phyloP scores from a whole-genome alignment of 2,113 vertebrate species.

The Chionodraco myersi region DNA sequence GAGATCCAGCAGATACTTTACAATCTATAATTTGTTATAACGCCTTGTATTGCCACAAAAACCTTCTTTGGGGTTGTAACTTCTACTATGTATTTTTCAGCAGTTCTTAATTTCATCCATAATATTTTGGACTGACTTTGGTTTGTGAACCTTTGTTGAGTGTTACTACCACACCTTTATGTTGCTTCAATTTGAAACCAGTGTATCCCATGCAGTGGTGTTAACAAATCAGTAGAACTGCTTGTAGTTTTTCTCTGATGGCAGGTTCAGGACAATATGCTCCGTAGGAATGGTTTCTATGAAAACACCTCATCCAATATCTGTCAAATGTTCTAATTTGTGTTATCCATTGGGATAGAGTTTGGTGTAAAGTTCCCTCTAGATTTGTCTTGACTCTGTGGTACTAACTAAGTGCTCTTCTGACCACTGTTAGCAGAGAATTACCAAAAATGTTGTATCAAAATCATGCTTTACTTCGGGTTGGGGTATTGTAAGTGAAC shows the following conservation, averaged over 20 bases:
- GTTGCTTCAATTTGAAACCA: neutral
- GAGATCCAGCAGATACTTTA: neutral
- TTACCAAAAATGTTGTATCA: neutral
- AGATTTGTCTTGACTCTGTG: constrained; percentile 19
- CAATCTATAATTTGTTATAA: neutral
- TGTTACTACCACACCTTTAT: neutral
- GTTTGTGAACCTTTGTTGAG: neutral
- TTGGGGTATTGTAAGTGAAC: neutral
- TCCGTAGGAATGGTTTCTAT: neutral
- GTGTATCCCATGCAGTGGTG: neutral
- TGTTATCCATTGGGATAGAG: neutral
- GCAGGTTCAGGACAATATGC: neutral
- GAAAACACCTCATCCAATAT: neutral
- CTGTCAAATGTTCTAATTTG: neutral
- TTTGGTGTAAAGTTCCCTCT: neutral
- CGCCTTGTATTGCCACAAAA: too few relatives aligned
- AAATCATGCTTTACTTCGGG: constrained; percentile 8
- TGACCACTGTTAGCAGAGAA: constrained; percentile 20
- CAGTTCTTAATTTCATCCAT: neutral
- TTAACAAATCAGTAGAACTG: neutral
- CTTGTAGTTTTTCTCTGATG: neutral
- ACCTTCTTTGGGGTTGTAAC: too few relatives aligned
- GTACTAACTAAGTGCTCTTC: constrained; percentile 30
- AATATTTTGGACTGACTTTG: neutral
- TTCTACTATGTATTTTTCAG: neutral